Conservation (phyloP, 1,140 invertebrate genomes). For the Octopus sinensis region DNA sequence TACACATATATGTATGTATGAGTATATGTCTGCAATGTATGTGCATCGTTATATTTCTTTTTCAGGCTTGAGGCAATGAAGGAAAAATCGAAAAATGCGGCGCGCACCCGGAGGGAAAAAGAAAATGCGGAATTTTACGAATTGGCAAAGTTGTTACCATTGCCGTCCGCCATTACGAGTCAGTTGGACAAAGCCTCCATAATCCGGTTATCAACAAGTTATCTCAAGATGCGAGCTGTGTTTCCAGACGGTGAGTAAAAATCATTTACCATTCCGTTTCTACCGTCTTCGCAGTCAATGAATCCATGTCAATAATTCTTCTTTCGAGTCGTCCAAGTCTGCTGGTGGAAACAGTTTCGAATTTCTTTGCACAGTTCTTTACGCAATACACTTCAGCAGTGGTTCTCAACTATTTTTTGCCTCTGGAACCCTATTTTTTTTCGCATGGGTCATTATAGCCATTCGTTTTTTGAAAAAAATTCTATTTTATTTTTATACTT, state of each 20-base stretch:
- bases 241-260: conserved; percentile 53
- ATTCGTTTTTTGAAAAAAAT: too few species aligned
- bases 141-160: conserved; percentile 92
- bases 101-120: conserved; percentile 87
- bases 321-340: too few species aligned
- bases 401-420: too few species aligned
- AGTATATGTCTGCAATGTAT: neutral
- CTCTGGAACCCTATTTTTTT: too few species aligned
- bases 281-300: neutral
- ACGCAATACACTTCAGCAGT: too few species aligned
- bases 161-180: conserved; percentile 93
- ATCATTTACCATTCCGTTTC: neutral
- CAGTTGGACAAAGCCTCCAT: conserved; percentile 99
- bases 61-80: conserved; percentile 61
- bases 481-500: too few species aligned
- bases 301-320: too few species aligned
- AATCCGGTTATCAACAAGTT: conserved; percentile 95
- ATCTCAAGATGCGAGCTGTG: conserved; percentile 72
- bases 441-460: too few species aligned
- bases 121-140: conserved; percentile 99
- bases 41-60: neutral
- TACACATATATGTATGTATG: neutral
- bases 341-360: too few species aligned
- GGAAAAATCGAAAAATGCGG: conserved; percentile 95
- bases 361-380: too few species aligned